phyloP scores from a whole-genome alignment of 2,113 vertebrate genomes.

The human region DNA sequence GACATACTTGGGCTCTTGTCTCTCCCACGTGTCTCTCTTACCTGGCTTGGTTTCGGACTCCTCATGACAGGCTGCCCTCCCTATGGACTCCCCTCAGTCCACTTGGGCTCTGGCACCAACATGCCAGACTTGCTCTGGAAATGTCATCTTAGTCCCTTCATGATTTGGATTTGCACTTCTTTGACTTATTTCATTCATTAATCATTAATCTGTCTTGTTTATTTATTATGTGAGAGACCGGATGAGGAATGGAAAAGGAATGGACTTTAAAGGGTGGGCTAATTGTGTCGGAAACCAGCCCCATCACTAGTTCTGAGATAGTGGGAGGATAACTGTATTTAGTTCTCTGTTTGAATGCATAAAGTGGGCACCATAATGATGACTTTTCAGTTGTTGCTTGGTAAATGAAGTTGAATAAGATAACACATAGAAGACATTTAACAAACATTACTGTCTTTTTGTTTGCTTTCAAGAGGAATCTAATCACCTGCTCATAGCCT shows the following conservation, averaged over 20 bases:
- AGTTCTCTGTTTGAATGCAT: constrained; percentile 18
- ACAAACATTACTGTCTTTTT: neutral
- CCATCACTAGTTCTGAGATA: neutral
- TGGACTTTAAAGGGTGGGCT: neutral
- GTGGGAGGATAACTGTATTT: neutral
- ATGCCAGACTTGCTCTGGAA: neutral
- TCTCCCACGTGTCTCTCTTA: neutral
- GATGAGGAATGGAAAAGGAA: neutral
- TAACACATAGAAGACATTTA: neutral
- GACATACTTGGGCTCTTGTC: neutral
- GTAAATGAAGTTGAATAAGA: neutral
- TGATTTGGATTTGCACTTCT: neutral
- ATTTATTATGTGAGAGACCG: neutral
- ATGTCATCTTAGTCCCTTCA: neutral
- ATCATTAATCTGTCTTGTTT: neutral
- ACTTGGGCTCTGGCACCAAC: neutral
- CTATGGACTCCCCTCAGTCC: neutral
- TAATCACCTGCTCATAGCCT: neutral
- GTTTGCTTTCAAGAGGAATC: neutral
- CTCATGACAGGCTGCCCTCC: neutral
- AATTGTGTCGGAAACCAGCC: constrained; percentile 13
- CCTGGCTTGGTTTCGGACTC: neutral
- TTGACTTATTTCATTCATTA: neutral
- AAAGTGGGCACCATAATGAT: neutral
- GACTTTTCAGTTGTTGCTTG: neutral